Percentiles rank a stretch among this genome's conserved stretches.
phyloP scores from a whole-genome alignment of 2,888 invertebrate genomes.

The Gymnoscelis rufifasciata region DNA sequence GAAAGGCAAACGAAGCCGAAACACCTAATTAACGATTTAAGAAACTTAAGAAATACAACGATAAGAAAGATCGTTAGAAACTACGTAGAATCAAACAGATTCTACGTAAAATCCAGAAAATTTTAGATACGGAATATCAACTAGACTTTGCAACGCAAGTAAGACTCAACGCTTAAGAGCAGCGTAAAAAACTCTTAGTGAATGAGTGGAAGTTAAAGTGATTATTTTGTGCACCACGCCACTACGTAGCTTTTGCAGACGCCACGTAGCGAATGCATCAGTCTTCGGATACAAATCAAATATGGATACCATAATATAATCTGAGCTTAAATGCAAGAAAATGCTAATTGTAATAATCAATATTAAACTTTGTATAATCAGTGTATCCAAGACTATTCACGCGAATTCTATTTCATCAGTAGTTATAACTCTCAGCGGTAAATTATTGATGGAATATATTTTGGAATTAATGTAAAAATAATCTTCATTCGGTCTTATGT shows the following conservation, averaged over 20 bases:
- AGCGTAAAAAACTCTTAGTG: constrained; percentile 11
- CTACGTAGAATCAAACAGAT: neutral
- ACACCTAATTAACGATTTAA: too few relatives aligned
- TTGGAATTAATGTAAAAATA: neutral
- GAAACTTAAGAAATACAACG: too few relatives aligned
- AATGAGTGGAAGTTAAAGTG: constrained; percentile 11
- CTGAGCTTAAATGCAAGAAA: constrained; percentile 5
- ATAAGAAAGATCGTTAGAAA: neutral
- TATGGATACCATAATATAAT: constrained; percentile 1
- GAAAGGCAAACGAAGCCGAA: too few relatives aligned
- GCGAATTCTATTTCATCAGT: neutral
- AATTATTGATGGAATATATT: neutral
- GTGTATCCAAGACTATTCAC: constrained; percentile 6
- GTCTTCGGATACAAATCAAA: constrained; percentile 12
- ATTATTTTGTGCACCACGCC: constrained; percentile 9
- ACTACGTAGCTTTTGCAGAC: constrained; percentile 13
- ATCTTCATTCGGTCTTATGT: constrained; percentile 9
- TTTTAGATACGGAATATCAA: constrained; percentile 10
- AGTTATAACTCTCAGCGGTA: too few relatives aligned
- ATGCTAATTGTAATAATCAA: neutral
- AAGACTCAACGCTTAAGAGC: constrained; percentile 11
- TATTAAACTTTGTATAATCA: neutral
- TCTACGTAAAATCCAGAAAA: neutral
- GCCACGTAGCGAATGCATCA: constrained; percentile 8
- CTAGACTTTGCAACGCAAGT: constrained; percentile 13